Conservation (phyloP, 2,888 invertebrate species). For the Hypselothyrea guttata region DNA sequence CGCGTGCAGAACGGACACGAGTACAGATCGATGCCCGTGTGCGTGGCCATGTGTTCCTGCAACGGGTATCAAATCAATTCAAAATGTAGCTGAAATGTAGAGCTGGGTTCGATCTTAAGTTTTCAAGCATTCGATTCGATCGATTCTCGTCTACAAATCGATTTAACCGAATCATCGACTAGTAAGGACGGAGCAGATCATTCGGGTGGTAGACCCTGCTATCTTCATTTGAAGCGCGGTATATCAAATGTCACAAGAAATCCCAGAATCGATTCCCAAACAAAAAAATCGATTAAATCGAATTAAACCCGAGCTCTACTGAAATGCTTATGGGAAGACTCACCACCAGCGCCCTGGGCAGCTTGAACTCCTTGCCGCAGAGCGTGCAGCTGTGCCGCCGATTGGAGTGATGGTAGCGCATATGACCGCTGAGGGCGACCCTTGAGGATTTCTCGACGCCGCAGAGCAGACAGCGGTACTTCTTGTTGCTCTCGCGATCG, state of each 20-base stretch:
- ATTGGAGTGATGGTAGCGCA: slow-evolving; percentile 67
- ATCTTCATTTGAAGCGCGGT: too few relatives aligned
- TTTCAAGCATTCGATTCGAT: too few relatives aligned
- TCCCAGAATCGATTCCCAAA: too few relatives aligned
- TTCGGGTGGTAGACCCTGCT: too few relatives aligned
- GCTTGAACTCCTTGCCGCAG: slow-evolving; percentile 65
- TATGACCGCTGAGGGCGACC: slow-evolving; percentile 61
- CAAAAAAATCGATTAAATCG: too few relatives aligned
- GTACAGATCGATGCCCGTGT: slow-evolving; percentile 80
- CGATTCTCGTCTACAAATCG: too few relatives aligned
- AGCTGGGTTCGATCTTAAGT: too few relatives aligned
- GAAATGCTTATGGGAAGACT: too few relatives aligned
- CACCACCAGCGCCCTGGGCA: slow-evolving; percentile 55
- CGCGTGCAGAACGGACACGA: slow-evolving; percentile 79
- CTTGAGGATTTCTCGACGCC: slow-evolving; percentile 64
- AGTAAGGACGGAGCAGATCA: too few relatives aligned
- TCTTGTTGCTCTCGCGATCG: slow-evolving; percentile 61
- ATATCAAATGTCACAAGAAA: background rate
- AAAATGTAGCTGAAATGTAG: too few relatives aligned
- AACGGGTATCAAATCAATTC: background rate
- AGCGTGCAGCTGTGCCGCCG: slow-evolving; percentile 66
- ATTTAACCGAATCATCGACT: too few relatives aligned
- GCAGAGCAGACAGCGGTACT: slow-evolving; percentile 59
- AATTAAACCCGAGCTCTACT: too few relatives aligned
- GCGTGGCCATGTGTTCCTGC: slow-evolving; percentile 81